Evolutionary conservation across 1,140 invertebrate species (phyloP).

Genomic region (Eupristina koningsbergeri): DNA sequence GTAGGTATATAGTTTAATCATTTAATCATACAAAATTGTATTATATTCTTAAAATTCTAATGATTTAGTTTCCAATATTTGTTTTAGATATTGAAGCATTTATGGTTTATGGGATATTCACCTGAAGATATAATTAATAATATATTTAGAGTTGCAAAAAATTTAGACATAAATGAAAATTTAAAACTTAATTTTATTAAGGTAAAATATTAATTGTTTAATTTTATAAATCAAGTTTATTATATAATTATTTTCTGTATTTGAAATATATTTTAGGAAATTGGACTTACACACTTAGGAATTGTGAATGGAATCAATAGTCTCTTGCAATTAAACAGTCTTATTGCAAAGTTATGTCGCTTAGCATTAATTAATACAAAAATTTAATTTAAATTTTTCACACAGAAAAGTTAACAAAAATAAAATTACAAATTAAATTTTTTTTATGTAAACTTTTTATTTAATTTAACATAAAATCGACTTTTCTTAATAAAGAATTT

Average conservation of each 20-base stretch:
- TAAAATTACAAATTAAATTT: neutral
- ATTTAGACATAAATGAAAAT: constrained; percentile 84
- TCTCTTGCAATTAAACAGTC: constrained; percentile 90
- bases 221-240: constrained; percentile 1
- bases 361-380: constrained; percentile 55
- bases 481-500: too few relatives aligned
- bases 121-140: constrained; percentile 97
- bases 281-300: constrained; percentile 92
- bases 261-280: constrained; percentile 80
- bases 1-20: constrained; percentile 65
- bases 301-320: constrained; percentile 91
- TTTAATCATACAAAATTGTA: neutral
- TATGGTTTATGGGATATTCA: constrained; percentile 95
- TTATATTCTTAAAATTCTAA: neutral
- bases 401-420: neutral
- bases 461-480: too few relatives aligned
- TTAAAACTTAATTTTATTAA: constrained; percentile 91
- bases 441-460: too few relatives aligned
- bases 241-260: constrained; percentile 42
- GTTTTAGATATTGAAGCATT: constrained; percentile 84
- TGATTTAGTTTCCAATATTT: neutral
- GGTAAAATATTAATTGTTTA: constrained; percentile 68
- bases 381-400: too few relatives aligned
- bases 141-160: constrained; percentile 94
- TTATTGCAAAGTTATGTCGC: constrained; percentile 87